Evolutionary conservation across 1,140 invertebrate species (phyloP).

Genomic region (Drosophila orosa): DNA sequence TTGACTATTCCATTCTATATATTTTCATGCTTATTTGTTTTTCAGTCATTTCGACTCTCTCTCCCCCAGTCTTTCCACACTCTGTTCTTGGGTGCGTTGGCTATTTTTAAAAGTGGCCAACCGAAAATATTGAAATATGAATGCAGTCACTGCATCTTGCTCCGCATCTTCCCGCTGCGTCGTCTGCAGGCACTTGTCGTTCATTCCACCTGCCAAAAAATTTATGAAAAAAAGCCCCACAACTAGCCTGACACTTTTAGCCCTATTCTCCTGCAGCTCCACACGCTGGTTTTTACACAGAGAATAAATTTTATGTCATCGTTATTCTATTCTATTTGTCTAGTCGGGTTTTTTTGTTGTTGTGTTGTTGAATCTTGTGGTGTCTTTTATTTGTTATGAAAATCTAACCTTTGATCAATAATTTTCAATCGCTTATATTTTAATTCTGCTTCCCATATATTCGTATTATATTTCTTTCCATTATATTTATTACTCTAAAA

Average conservation of each 20-base stretch:
- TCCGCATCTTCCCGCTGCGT: neutral
- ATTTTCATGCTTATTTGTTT: conserved; percentile 18
- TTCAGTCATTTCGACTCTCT: conserved; percentile 6
- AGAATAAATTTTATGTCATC: neutral
- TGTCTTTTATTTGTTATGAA: neutral
- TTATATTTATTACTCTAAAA: too few species aligned
- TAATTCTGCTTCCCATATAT: too few species aligned
- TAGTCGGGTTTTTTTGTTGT: too few species aligned
- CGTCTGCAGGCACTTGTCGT: conserved; percentile 64
- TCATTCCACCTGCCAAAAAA: conserved; percentile 76
- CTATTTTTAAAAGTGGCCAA: conserved; percentile 59
- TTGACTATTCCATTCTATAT: conserved; percentile 3
- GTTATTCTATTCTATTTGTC: too few species aligned
- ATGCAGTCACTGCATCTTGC: conserved; percentile 58
- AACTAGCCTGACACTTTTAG: conserved; percentile 71
- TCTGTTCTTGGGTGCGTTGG: conserved; percentile 18
- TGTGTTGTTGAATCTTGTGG: neutral
- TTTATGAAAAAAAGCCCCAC: conserved; percentile 56
- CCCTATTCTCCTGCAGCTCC: conserved; percentile 21
- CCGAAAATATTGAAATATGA: conserved; percentile 77
- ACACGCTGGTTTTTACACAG: neutral
- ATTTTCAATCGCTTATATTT: too few species aligned
- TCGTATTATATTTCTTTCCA: too few species aligned
- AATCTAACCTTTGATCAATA: too few species aligned
- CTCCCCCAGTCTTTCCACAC: conserved; percentile 12